Conservation (phyloP, 1,140 invertebrate species). For the Chrysoperla carnea region DNA sequence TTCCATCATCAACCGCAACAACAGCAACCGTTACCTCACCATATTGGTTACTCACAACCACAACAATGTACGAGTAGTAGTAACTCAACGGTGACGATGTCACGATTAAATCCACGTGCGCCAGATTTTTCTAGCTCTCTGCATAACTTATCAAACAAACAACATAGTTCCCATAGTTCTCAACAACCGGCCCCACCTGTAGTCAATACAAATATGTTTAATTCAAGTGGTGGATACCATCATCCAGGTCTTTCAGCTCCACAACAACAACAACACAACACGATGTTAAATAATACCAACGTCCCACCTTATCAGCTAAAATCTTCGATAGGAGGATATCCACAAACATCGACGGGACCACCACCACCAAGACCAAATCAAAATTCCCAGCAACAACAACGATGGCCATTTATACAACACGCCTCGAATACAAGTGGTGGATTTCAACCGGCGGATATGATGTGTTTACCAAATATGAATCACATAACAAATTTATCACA, state of each 20-base stretch:
- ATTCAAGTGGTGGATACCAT: not conserved
- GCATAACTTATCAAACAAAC: conserved; percentile 22
- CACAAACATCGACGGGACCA: not conserved
- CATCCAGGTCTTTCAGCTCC: conserved; percentile 2
- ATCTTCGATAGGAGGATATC: not conserved
- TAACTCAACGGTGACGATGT: conserved; percentile 35
- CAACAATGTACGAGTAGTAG: conserved; percentile 11
- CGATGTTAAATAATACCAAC: not conserved
- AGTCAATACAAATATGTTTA: conserved; percentile 7
- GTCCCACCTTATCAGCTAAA: not conserved
- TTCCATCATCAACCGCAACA: conserved; percentile 16
- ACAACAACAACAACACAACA: conserved; percentile 1
- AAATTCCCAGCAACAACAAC: conserved; percentile 12
- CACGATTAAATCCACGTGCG: conserved; percentile 71
- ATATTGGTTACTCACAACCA: conserved; percentile 8
- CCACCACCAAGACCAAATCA: conserved; percentile 6
- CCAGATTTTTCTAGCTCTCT: conserved; percentile 55
- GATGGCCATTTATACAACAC: conserved; percentile 11
- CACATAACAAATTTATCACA: conserved; percentile 19
- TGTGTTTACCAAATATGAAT: conserved; percentile 11
- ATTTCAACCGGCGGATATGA: conserved; percentile 16
- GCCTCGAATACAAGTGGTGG: conserved; percentile 8
- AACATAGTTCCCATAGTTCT: too few relatives aligned
- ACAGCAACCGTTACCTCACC: conserved; percentile 4
- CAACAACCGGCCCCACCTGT: not conserved